Percentiles rank a stretch among this genome's conserved stretches.
phyloP scores from a whole-genome alignment of 2,113 vertebrate genomes.

The Mastomys natalensis region DNA sequence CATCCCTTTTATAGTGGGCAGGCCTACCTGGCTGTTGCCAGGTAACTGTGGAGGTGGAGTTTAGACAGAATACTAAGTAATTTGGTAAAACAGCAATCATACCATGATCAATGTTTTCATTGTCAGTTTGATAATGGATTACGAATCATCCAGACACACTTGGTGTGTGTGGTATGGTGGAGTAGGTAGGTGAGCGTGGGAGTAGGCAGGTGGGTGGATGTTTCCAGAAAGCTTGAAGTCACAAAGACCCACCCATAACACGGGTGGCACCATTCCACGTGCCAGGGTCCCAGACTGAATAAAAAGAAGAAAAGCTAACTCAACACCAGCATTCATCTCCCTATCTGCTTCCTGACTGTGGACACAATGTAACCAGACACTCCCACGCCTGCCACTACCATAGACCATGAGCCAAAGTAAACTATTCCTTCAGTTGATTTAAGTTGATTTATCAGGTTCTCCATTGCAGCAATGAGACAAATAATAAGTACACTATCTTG shows the following conservation, averaged over 20 bases:
- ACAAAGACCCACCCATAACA: background rate
- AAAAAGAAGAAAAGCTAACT: background rate
- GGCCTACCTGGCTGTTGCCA: no score
- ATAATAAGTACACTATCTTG: background rate
- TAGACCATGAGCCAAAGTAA: background rate
- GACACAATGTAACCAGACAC: background rate
- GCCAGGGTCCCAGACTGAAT: background rate
- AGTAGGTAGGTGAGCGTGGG: background rate
- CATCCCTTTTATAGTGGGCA: no score
- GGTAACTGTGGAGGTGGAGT: no score
- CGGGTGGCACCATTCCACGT: background rate
- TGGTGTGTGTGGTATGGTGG: background rate
- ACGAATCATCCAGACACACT: background rate
- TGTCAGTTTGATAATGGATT: background rate
- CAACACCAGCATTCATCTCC: background rate
- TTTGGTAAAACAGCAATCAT: background rate
- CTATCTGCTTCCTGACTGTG: background rate
- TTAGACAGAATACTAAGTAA: no score
- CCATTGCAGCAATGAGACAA: background rate
- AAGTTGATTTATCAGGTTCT: background rate
- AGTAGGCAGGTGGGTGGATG: no score
- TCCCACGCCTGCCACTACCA: background rate
- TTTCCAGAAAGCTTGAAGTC: background rate
- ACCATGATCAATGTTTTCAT: background rate
- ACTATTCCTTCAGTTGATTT: background rate